Percentiles rank a stretch among this genome's conserved stretches.
Evolutionary conservation across 2,888 invertebrate species (phyloP).

Genomic region (Oxyscelio sp.): DNA sequence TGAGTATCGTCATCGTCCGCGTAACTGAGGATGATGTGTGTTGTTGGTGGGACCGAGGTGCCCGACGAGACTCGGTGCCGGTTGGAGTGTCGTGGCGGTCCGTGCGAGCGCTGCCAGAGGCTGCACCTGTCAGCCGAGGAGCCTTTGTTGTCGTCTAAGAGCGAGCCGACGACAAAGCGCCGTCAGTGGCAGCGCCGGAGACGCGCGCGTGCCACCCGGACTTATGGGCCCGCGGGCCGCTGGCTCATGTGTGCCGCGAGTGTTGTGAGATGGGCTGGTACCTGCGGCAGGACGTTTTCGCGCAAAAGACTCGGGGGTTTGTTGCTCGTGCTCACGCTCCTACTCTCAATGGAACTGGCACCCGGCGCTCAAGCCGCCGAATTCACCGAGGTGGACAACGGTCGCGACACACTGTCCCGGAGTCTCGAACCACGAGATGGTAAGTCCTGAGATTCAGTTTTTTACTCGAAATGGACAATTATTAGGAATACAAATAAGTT

Average conservation of each 20-base stretch:
- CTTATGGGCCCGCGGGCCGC: slow-evolving; percentile 73
- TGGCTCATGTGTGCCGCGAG: slow-evolving; percentile 82
- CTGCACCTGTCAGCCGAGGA: slow-evolving; percentile 44
- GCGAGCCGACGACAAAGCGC: background rate
- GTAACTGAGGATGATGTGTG: slow-evolving; percentile 37
- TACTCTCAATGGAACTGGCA: slow-evolving; percentile 58
- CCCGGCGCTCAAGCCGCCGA: slow-evolving; percentile 21
- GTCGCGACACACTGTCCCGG: no score
- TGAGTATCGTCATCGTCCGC: slow-evolving; percentile 15
- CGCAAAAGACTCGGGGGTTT: slow-evolving; percentile 68
- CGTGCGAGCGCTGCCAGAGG: slow-evolving; percentile 55
- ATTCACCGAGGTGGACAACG: no score
- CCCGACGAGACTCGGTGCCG: slow-evolving; percentile 18
- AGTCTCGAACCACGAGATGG: no score
- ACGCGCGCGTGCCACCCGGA: slow-evolving; percentile 33
- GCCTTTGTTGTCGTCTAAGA: background rate
- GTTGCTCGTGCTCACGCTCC: slow-evolving; percentile 69
- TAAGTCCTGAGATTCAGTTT: no score
- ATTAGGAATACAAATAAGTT: no score
- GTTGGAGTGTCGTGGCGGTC: slow-evolving; percentile 40
- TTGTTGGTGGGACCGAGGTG: slow-evolving; percentile 15
- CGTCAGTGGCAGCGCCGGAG: slow-evolving; percentile 17
- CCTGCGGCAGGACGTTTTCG: slow-evolving; percentile 68
- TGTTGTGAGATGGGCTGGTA: slow-evolving; percentile 85
- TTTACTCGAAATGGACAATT: no score